A percentile compares a stretch with the other conserved stretches of the same genome.
These are phyloP conservation scores for Colletes collaris DNA, from an alignment of 2,888 invertebrate species.

Conservation along the genomic window DNA sequence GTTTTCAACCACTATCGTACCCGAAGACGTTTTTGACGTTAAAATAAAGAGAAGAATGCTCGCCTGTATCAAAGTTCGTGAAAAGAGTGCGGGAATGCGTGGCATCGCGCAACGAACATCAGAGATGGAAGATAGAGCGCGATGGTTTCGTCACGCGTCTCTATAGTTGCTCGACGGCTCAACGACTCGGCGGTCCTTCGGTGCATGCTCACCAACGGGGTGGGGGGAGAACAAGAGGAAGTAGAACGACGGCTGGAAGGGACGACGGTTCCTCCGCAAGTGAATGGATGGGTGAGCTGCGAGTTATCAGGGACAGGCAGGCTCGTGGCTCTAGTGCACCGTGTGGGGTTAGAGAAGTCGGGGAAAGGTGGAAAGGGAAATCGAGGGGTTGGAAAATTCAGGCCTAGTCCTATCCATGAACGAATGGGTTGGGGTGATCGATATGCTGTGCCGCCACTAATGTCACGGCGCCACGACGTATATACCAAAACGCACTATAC, in stretches of 20 bases:
- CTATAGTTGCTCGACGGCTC: slow-evolving; percentile 32
- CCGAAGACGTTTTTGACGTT: no score
- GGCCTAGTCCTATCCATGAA: slow-evolving; percentile 43
- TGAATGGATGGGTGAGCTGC: slow-evolving; percentile 55
- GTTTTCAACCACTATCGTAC: no score
- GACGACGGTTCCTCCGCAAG: slow-evolving; percentile 29
- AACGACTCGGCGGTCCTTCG: neutral
- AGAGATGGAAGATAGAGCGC: neutral
- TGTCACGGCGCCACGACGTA: slow-evolving; percentile 26
- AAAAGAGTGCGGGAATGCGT: no score
- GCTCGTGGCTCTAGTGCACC: slow-evolving; percentile 54
- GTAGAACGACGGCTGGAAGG: slow-evolving; percentile 11
- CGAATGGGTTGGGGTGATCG: slow-evolving; percentile 46
- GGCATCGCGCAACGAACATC: no score
- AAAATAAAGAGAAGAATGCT: no score
- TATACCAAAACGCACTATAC: neutral
- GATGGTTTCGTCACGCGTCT: slow-evolving; percentile 31
- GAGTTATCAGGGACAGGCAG: slow-evolving; percentile 63
- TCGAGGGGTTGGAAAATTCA: slow-evolving; percentile 36
- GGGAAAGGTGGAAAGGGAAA: neutral
- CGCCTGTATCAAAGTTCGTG: no score
- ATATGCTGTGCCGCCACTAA: slow-evolving; percentile 62
- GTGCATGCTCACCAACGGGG: no score
- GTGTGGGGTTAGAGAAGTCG: slow-evolving; percentile 1
- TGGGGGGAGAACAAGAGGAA: slow-evolving; percentile 6